Conservation (phyloP, 2,797 vertebrate genomes). For the Diglossa cyanea region DNA sequence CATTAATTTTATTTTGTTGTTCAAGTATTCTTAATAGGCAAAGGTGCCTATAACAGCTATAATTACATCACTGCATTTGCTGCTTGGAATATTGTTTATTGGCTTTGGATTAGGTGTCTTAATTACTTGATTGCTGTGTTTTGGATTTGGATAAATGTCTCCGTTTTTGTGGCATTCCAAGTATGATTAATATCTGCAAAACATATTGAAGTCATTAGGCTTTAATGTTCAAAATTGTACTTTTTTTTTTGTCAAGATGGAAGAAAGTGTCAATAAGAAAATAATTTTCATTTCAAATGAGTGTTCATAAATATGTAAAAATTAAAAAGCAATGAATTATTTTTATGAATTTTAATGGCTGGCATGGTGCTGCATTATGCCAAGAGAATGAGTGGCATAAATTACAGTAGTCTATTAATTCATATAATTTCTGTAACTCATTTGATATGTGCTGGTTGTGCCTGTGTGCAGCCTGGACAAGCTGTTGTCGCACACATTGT, state of each 20-base stretch:
- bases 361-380: conserved; percentile 1
- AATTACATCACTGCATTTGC: not conserved
- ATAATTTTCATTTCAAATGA: conserved; percentile 48
- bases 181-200: not conserved
- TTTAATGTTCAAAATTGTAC: not conserved
- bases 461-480: not conserved
- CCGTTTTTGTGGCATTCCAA: not conserved
- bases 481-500: not conserved
- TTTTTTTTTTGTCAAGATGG: conserved; percentile 2
- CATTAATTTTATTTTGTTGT: conserved; percentile 52
- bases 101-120: conserved; percentile 31
- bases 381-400: conserved; percentile 36
- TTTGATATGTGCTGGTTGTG: not conserved
- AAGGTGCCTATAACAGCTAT: conserved; percentile 9
- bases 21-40: conserved; percentile 18
- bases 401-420: conserved; percentile 21
- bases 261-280: conserved; percentile 44
- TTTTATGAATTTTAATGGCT: conserved; percentile 26
- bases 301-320: conserved; percentile 47
- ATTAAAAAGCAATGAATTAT: conserved; percentile 45
- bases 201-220: conserved; percentile 23
- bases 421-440: not conserved
- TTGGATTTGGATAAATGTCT: not conserved
- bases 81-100: conserved; percentile 28
- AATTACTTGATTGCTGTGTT: conserved; percentile 52